Base-by-base conservation (phyloP, 2,113 vertebrate genomes). In the Dicentrarchus labrax region DNA sequence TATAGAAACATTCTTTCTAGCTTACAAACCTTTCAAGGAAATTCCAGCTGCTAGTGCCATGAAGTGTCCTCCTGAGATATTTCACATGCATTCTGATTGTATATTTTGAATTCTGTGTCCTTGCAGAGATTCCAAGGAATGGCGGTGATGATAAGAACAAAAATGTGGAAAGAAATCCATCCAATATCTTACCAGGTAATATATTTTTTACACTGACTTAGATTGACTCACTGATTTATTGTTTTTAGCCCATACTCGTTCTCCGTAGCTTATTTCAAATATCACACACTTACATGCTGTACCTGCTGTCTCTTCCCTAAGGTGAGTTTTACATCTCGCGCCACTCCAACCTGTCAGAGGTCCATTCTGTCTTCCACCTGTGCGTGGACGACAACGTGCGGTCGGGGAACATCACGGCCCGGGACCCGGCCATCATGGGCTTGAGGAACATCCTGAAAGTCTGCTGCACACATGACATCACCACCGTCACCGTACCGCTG, bases 381-480 rank as follows among this genome's bases (percentile, higher is more conserved):
- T 99, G 98, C 6, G 98, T 99, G 95, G 98, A 99, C 30, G 98
- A 99, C 87, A 98, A 98, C 0, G 96, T 99, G 45, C 96, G 97
- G 3, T 99, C 97, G 0, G 97, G 97, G 38, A 99, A 96, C 30
- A 97, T 99, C 82, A 98, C 97, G 0, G 98, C 98, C 10, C 96
- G 98, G 0, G 97, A 99, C 89, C 98, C 98, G 0, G 98, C 98
- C 66, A 98, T 99, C 78, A 99, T 99, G 98, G 98, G 98, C 8
- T 93, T 99, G 72, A 95, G 98, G 19, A 99, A 99, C 92, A 98
- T 99, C 79, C 96, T 99, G 80, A 99, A 99, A 91, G 97, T 99
- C 47, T 99, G 98, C 95, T 99, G 98, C 80, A 99, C 97, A 0
- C 98, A 99, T 0, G 98, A 99, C 86, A 91, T 99, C 93, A 99